Conservation (phyloP, 2,888 invertebrate species). For the Andrena bucephala region DNA sequence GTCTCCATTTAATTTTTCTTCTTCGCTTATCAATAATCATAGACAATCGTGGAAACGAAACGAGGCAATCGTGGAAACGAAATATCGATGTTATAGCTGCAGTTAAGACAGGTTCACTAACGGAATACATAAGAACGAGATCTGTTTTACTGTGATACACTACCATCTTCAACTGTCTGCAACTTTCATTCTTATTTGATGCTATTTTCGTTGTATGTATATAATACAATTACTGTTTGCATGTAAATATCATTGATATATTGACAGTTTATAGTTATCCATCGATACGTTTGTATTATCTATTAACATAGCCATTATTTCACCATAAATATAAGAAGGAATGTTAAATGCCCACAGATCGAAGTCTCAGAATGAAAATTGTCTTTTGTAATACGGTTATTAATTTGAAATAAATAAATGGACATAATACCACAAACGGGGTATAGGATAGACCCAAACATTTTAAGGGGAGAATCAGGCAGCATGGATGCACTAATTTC, state of each 20-base stretch:
- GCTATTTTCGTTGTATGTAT: constrained; percentile 80
- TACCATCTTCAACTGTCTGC: constrained; percentile 39
- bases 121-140: constrained; percentile 24
- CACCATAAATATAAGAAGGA: constrained; percentile 45
- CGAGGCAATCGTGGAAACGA: constrained; percentile 4
- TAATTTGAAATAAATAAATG: constrained; percentile 78
- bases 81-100: constrained; percentile 1
- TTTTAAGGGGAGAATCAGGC: too few relatives aligned
- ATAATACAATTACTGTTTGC: constrained; percentile 71
- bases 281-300: constrained; percentile 67
- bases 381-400: constrained; percentile 81
- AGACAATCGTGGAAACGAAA: background rate
- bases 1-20: constrained; percentile 51
- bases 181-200: constrained; percentile 77
- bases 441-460: too few relatives aligned
- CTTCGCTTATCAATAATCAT: constrained; percentile 18
- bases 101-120: constrained; percentile 19
- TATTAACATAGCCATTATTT: constrained; percentile 63
- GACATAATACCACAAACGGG: constrained; percentile 43
- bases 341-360: constrained; percentile 48
- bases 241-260: constrained; percentile 78
- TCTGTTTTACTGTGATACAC: constrained; percentile 57
- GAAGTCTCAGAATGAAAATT: constrained; percentile 68
- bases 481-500: too few relatives aligned
- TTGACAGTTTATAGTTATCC: constrained; percentile 64